Evolutionary conservation across 2,113 vertebrate genomes (phyloP).

Genomic region (Eudyptes chrysolophus): DNA sequence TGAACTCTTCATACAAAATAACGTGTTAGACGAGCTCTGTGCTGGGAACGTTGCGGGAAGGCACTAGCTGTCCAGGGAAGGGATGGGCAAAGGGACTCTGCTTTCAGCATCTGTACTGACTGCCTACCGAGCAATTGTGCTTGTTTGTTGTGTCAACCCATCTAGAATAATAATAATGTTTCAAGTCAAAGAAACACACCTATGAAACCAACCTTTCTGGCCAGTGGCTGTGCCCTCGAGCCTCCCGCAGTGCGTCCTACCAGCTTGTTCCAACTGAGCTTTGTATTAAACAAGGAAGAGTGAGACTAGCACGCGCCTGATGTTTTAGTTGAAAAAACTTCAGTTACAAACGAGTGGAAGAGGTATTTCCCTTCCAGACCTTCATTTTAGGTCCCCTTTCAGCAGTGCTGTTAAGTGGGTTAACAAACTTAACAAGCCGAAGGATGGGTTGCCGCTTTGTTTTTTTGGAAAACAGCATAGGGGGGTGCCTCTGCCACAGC

Average conservation of each 20-base stretch:
- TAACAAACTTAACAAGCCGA: neutral
- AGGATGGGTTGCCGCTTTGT: neutral
- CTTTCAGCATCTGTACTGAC: neutral
- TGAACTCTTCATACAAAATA: neutral
- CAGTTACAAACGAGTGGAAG: neutral
- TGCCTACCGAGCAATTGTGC: neutral
- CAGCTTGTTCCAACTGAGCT: neutral
- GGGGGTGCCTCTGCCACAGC: neutral
- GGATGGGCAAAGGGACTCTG: neutral
- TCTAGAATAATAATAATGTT: neutral
- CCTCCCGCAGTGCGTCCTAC: neutral
- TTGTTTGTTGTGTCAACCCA: neutral
- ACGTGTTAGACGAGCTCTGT: neutral
- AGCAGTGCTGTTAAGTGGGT: neutral
- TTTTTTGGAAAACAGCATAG: neutral
- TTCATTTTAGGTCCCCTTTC: neutral
- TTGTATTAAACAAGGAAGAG: neutral
- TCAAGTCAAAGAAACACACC: conserved; percentile 9
- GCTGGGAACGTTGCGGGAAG: neutral
- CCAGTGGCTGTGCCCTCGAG: neutral
- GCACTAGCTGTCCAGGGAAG: neutral
- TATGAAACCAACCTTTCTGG: neutral
- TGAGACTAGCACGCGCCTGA: neutral
- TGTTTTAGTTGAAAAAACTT: neutral
- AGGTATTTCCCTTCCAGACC: neutral